Evolutionary conservation across 2,888 invertebrate species (phyloP).

Genomic region (Melinaea marsaeus): DNA sequence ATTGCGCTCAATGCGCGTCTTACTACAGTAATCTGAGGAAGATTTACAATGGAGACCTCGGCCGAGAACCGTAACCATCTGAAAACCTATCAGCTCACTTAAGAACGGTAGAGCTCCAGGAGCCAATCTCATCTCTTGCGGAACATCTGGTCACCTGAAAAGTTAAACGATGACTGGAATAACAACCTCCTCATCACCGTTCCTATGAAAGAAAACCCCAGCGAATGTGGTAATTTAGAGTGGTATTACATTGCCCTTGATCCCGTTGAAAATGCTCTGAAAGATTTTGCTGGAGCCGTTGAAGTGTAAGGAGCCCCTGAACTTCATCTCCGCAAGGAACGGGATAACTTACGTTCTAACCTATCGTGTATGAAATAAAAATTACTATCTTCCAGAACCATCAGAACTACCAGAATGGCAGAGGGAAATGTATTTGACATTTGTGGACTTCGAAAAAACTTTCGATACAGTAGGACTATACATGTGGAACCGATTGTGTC

Average conservation of each 20-base stretch:
- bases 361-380: conserved; percentile 15
- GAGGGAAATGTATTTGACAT: conserved; percentile 18
- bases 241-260: conserved; percentile 13
- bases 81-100: too few relatives aligned
- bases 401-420: conserved; percentile 14
- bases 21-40: too few relatives aligned
- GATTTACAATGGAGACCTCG: too few relatives aligned
- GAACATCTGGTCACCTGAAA: conserved; percentile 4
- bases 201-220: conserved; percentile 13
- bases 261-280: conserved; percentile 9
- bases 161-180: conserved; percentile 10
- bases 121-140: background rate
- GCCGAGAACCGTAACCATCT: too few relatives aligned
- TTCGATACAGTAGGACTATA: conserved; percentile 19
- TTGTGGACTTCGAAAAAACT: conserved; percentile 22
- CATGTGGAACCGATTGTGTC: conserved; percentile 5
- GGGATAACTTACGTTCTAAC: conserved; percentile 12
- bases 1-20: too few relatives aligned
- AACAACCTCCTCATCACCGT: conserved; percentile 15
- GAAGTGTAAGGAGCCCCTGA: conserved; percentile 6
- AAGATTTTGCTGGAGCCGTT: conserved; percentile 6
- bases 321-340: conserved; percentile 9
- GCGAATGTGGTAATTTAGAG: conserved; percentile 11
- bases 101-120: too few relatives aligned
- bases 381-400: background rate